These are phyloP conservation scores for Epinotia nisella DNA, from an alignment of 2,888 invertebrate genomes.

Conservation along the genomic window DNA sequence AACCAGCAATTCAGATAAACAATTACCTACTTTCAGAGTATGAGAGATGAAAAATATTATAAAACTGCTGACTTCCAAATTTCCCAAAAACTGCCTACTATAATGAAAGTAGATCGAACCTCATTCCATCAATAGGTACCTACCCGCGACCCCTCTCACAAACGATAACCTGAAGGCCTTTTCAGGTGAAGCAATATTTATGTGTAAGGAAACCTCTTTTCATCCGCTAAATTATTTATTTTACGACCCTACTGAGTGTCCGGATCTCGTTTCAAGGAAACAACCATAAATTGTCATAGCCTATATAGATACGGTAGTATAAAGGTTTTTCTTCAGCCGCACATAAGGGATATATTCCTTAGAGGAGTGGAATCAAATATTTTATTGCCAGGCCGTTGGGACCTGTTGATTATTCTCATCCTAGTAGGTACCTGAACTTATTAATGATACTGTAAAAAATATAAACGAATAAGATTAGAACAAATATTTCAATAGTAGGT, in stretches of 20 bases:
- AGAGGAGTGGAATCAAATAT: conserved; percentile 20
- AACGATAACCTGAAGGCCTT: conserved; percentile 63
- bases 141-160: conserved; percentile 50
- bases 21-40: no score
- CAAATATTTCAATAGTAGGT: no score
- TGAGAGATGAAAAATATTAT: no score
- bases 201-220: conserved; percentile 54
- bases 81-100: conserved; percentile 11
- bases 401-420: conserved; percentile 30
- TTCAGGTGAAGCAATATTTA: conserved; percentile 66
- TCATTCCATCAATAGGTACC: conserved; percentile 45
- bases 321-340: conserved; percentile 34
- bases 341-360: conserved; percentile 29
- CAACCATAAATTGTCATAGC: conserved; percentile 67
- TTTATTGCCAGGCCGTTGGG: conserved; percentile 19
- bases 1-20: no score
- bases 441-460: background rate
- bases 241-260: conserved; percentile 76
- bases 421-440: background rate
- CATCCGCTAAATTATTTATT: conserved; percentile 74
- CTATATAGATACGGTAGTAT: conserved; percentile 37
- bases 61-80: background rate
- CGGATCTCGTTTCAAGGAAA: conserved; percentile 64
- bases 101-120: conserved; percentile 35
- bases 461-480: no score